Evolutionary conservation across 2,797 vertebrate genomes (phyloP), one percentile per base, ranked within the genome.

Genomic region (Coranthus polyacanthus): DNA sequence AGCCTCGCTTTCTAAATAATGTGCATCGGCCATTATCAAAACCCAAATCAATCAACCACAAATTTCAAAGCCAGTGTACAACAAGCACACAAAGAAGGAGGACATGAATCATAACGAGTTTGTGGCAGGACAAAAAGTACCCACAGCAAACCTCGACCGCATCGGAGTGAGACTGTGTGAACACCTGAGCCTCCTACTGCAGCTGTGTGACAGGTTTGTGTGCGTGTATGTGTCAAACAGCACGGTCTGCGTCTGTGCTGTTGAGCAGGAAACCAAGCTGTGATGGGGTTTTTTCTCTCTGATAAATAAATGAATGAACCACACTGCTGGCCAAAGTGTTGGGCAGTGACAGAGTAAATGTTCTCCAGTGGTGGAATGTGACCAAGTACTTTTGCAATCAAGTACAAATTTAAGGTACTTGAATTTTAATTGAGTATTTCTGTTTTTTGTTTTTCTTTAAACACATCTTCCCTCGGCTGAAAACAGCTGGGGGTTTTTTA

Each of bases 281-380:
- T 59, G 42, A 59, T 42, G 59, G n/a, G n/a, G n/a, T n/a, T 53
- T 44, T 61, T 16, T 20, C 49, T 38, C 12, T 44, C 41, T 81
- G 81, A 88, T 90, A 36, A 88, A 90, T 90, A 81, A 87, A 88
- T 90, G 17, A 89, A 85, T 53, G 72, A 83, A 69, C 3, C 37
- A 8, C 50, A 12, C 38, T 7, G 18, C 17, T 4, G 2, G 45
- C 45, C n/a, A 3, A 36, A 17, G 78, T 42, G 64, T 62, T 10
- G 0, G 18, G 12, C 50, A 20, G 41, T 15, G 54, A 62, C 39
- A 32, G 38, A 58, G 56, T 55, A 65, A 76, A 65, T 15, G 32
- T 65, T 62, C 66, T 76, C 77, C 29, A 32, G 29, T 32, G 8
- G 29, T 32, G 29, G 10, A 32, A 32, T 32, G 9, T 7, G 10